Evolutionary conservation across 2,113 vertebrate species (phyloP).

Genomic region (Seriola aureovittata): DNA sequence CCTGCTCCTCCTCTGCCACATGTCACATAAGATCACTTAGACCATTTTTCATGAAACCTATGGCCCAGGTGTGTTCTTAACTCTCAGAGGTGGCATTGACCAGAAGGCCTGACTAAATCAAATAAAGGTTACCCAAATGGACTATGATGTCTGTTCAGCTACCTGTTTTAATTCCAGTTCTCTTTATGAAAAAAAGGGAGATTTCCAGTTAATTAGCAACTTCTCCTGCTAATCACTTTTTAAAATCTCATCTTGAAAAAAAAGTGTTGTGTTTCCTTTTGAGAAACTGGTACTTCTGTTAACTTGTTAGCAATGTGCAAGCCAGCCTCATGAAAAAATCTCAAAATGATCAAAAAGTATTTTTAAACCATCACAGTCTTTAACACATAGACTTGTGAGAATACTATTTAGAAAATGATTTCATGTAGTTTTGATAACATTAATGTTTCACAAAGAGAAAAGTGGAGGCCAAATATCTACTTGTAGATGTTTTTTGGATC

Average conservation of each 20-base stretch:
- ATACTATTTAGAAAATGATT: too few species aligned
- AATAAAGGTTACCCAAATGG: background rate
- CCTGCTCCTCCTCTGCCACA: slow-evolving; percentile 24
- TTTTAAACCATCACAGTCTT: background rate
- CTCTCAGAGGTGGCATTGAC: background rate
- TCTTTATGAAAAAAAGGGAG: background rate
- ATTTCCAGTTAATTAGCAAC: slow-evolving; percentile 33
- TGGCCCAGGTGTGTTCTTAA: background rate
- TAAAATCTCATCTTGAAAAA: slow-evolving; percentile 2
- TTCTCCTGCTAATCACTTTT: slow-evolving; percentile 2
- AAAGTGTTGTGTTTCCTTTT: slow-evolving; percentile 20
- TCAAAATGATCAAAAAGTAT: background rate
- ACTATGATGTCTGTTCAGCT: background rate
- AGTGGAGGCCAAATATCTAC: background rate
- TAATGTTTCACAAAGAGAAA: background rate
- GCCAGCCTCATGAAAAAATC: background rate
- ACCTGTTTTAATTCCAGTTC: slow-evolving; percentile 3
- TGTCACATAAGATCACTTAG: background rate
- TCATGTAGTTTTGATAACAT: background rate
- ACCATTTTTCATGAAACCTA: background rate
- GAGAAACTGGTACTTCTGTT: background rate
- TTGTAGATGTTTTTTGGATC: background rate
- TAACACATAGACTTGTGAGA: background rate
- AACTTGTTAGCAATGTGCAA: background rate
- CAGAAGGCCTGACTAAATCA: background rate